A percentile compares a stretch with the other conserved stretches of the same genome.
These are phyloP conservation scores for Eucidaris tribuloides DNA, from an alignment of 35 echinoderm and acorn worm species.

Conservation along the genomic window DNA sequence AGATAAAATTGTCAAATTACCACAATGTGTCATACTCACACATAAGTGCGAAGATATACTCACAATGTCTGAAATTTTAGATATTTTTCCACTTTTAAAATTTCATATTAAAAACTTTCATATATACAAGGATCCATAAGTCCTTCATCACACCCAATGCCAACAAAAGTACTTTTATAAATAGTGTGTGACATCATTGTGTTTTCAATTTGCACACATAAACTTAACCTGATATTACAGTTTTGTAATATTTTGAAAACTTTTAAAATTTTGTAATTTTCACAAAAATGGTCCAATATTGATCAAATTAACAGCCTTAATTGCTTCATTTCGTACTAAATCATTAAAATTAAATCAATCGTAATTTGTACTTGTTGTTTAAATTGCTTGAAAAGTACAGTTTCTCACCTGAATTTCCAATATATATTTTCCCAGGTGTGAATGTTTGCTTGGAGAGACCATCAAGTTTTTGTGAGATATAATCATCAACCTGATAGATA, in stretches of 20 bases:
- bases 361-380: neutral
- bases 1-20: too few relatives aligned
- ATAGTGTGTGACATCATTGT: too few relatives aligned
- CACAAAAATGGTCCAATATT: neutral
- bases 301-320: neutral
- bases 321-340: neutral
- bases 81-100: too few relatives aligned
- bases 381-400: neutral
- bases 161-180: too few relatives aligned
- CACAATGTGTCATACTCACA: too few relatives aligned
- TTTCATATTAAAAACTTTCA: too few relatives aligned
- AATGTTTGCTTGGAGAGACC: neutral
- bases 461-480: neutral
- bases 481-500: neutral
- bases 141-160: too few relatives aligned
- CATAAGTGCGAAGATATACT: too few relatives aligned
- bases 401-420: conserved; percentile 3
- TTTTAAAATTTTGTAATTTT: neutral
- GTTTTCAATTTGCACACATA: too few relatives aligned
- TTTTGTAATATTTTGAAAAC: neutral
- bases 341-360: neutral
- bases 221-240: neutral
- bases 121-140: too few relatives aligned
- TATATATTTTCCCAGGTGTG: neutral
- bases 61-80: neutral